Conservation (phyloP, 2,888 invertebrate genomes). For the Pristionchus entomophagus region DNA sequence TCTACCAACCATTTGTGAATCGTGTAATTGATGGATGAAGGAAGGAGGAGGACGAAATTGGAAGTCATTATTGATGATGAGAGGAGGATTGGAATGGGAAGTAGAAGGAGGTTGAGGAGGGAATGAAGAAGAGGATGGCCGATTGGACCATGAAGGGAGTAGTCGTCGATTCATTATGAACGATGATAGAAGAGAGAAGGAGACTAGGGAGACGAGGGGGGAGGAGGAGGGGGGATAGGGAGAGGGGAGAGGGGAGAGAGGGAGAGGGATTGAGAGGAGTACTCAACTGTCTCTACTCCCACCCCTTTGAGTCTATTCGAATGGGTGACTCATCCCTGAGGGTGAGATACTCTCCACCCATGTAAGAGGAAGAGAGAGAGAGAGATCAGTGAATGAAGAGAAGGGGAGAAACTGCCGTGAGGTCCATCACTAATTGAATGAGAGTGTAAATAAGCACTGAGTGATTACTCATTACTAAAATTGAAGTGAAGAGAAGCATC, state of each 20-base stretch:
- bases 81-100: constrained; percentile 3
- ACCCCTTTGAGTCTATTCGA: constrained; percentile 16
- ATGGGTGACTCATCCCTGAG: constrained; percentile 19
- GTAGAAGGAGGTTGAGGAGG: not conserved
- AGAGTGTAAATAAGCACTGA: not conserved
- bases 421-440: not conserved
- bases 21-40: constrained; percentile 4
- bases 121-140: not conserved
- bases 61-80: constrained; percentile 23
- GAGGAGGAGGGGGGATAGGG: not conserved
- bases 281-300: constrained; percentile 27
- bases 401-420: not conserved
- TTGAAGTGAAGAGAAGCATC: too few relatives aligned
- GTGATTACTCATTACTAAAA: not conserved
- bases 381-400: not conserved
- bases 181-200: not conserved
- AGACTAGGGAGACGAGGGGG: not conserved
- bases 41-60: constrained; percentile 44
- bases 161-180: constrained; percentile 35
- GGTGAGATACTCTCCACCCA: constrained; percentile 33
- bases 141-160: constrained; percentile 19
- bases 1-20: not conserved
- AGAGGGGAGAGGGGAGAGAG: not conserved
- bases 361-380: not conserved
- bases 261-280: constrained; percentile 6